phyloP scores from a whole-genome alignment of 2,113 vertebrate species.

The Solenodon paradoxus region DNA sequence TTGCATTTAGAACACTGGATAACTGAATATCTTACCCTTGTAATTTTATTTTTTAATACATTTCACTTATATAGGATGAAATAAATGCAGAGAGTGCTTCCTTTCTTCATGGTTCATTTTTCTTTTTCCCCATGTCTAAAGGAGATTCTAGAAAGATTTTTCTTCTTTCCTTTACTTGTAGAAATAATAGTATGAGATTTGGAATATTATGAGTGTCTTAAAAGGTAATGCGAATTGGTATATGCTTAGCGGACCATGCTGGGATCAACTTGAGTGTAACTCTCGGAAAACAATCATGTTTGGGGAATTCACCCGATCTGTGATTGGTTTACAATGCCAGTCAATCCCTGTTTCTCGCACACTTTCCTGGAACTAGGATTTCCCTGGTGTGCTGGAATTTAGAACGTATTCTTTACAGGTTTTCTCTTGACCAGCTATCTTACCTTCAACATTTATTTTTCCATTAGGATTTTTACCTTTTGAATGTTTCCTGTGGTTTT shows the following conservation, averaged over 20 bases:
- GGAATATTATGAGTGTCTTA: neutral
- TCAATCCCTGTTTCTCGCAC: neutral
- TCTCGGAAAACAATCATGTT: neutral
- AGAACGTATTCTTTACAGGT: conserved; percentile 11
- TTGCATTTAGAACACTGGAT: neutral
- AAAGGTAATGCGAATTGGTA: neutral
- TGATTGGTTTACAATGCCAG: conserved; percentile 38
- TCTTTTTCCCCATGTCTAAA: neutral
- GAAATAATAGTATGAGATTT: neutral
- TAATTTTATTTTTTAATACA: too few relatives aligned
- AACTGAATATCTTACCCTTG: too few relatives aligned
- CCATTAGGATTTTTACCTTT: conserved; percentile 60
- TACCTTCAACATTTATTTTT: conserved; percentile 61
- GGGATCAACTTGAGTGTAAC: neutral
- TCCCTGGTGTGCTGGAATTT: neutral
- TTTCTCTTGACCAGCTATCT: conserved; percentile 32
- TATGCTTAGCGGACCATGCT: neutral
- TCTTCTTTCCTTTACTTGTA: neutral
- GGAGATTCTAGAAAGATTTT: conserved; percentile 6
- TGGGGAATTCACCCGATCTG: conserved; percentile 33
- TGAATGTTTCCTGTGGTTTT: conserved; percentile 55
- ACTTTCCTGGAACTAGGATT: conserved; percentile 1
- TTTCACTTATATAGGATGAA: neutral
- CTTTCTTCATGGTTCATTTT: neutral
- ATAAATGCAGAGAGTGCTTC: neutral